phyloP scores from a whole-genome alignment of 2,113 vertebrate species.

The Siniperca chuatsi region DNA sequence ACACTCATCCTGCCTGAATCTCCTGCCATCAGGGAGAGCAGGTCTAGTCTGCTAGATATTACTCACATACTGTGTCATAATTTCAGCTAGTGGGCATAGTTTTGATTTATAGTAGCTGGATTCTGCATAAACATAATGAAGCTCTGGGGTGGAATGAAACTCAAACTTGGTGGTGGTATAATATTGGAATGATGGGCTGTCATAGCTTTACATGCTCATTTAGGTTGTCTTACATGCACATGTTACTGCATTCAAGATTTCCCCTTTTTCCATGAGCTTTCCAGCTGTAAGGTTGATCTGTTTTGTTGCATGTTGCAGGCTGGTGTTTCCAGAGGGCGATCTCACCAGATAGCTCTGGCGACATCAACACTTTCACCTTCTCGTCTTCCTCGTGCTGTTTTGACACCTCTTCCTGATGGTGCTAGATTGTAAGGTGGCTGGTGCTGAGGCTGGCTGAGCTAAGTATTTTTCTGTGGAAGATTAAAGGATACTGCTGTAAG shows the following conservation, averaged over 20 bases:
- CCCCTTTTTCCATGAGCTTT: background rate
- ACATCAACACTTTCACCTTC: constrained; percentile 27
- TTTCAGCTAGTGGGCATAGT: background rate
- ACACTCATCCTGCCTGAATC: background rate
- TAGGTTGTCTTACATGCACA: background rate
- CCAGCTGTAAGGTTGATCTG: background rate
- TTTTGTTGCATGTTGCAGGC: constrained; percentile 13
- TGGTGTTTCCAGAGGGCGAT: constrained; percentile 21
- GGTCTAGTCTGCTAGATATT: background rate
- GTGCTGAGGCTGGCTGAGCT: constrained; percentile 12
- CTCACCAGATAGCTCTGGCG: constrained; percentile 15
- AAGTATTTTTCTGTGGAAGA: constrained; percentile 30
- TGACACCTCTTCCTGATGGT: constrained; percentile 34
- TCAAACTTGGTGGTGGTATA: background rate
- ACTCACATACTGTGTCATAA: background rate
- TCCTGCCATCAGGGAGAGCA: background rate
- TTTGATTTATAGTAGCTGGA: background rate
- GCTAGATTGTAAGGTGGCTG: constrained; percentile 13
- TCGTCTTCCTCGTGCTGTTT: constrained; percentile 17
- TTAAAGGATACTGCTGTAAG: background rate
- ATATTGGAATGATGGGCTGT: background rate
- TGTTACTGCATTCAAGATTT: background rate
- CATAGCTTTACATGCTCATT: background rate
- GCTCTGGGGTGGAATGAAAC: background rate
- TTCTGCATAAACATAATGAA: background rate